Base-by-base conservation (phyloP, 2,113 vertebrate species). In the Isichthys henryi region DNA sequence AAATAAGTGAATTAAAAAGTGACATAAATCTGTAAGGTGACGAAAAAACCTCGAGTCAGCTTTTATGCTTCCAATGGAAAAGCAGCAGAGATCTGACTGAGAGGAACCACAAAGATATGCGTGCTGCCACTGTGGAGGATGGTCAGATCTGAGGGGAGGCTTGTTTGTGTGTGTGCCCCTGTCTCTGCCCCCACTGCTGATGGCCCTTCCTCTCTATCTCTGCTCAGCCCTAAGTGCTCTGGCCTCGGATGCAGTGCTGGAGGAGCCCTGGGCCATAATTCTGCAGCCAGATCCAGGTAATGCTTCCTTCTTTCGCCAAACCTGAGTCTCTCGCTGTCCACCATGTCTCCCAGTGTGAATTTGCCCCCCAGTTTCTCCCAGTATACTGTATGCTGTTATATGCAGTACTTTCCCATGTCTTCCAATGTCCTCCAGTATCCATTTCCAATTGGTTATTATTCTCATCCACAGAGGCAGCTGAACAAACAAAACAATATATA, bases 201-300 rank as follows among this genome's bases (percentile, higher is more conserved):
- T 5, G 35, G 35, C 15, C 7, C 70, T 39, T 31, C 11, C 70
- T 19, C 70, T 77, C 4, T 90, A 17, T 70, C 66, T 87, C 46
- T 83, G 17, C 88, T 43, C 90, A 95, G 94, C 90, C 90, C 91
- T 94, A 0, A 92, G 92, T 90, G 92, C 93, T 74, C 52, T 94
- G 74, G 93, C 92, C 31, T 70, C 92, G 48, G 93, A 94, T 17
- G 92, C 89, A 43, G 92, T 93, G 56, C 13, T 90, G 88, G 87
- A 90, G 35, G 85, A 93, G 49, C 94, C 94, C 23, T 94, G 92
- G 92, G 88, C 91, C 15, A 52, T 94, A 35, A 39, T 94, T n/a
- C 92, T 94, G 90, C 93, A 93, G 77, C 49, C 85, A 86, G 52
- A 92, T 17, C 77, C 91, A 93, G 94, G 94, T 94, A 10, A 85